phyloP scores from a whole-genome alignment of 2,888 invertebrate genomes.

The Proisotoma minuta region DNA sequence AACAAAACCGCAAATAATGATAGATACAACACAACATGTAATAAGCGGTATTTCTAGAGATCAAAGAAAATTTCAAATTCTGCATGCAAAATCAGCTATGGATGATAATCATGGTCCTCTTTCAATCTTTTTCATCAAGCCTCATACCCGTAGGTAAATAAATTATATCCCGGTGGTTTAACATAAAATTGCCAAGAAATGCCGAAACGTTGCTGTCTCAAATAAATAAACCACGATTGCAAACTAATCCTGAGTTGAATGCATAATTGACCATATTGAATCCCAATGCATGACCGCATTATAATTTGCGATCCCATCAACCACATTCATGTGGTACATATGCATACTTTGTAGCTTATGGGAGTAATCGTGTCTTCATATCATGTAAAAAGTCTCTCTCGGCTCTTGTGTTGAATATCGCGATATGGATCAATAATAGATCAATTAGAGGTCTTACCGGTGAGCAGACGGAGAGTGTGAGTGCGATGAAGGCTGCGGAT shows the following conservation, averaged over 20 bases:
- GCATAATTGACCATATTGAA: neutral
- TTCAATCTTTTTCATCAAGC: no score
- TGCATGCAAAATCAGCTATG: neutral
- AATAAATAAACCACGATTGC: no score
- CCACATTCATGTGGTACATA: no score
- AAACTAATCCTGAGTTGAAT: no score
- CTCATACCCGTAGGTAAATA: no score
- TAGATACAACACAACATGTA: neutral
- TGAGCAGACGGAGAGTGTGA: slow-evolving; percentile 37
- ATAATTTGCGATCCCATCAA: no score
- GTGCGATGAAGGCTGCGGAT: slow-evolving; percentile 35
- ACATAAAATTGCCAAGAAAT: no score
- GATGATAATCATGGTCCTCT: neutral
- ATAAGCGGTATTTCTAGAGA: neutral
- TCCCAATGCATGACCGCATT: neutral
- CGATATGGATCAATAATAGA: slow-evolving; percentile 29
- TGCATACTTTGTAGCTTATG: no score
- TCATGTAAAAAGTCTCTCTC: slow-evolving; percentile 16
- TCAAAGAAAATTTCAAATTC: neutral
- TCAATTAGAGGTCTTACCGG: slow-evolving; percentile 39
- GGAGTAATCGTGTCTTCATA: no score
- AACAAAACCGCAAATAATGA: neutral
- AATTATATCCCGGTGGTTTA: no score
- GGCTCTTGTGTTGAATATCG: neutral
- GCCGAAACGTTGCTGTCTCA: no score